Base-by-base conservation (phyloP, 2,888 invertebrate genomes). In the Noctuana brunneofusca region DNA sequence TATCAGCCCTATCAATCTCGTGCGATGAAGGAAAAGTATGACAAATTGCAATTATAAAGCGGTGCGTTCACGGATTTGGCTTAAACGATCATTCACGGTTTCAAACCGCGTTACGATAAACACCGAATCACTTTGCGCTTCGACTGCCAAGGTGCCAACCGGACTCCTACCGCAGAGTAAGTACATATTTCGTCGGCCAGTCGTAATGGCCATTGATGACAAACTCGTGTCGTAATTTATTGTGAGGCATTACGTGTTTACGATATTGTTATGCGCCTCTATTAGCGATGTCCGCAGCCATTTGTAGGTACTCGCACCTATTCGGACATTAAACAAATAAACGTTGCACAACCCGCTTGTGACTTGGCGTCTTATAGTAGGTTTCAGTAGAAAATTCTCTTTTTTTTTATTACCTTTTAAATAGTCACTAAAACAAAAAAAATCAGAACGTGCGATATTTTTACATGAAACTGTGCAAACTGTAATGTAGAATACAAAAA, bases 1-100 rank as follows among this genome's bases (percentile, higher is more conserved):
- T 55, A 67, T 63, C 75, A 75, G 67, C 75, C 75, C 76, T 76
- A 71, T 35, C 38, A 35, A 53, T 63, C 52, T 65, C 66, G 68
- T 71, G 68, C 68, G 70, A 64, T 69, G 68, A 76, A 77, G 78
- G 80, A 86, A 85, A 85, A 84, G 82, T 84, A 80, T 85, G 81
- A 83, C 86, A 76, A 86, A 87, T 86, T 69, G 74, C 75, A 74
- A 79, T 83, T 78, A 75, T 67, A 70, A 67, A 69, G 69, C 68
- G 69, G 71, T 64, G 64, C 59, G 52, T 69, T 64, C 50, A 64
- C 63, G 63, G 43, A 41, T 56, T 32, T 22, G 27, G 24, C 27
- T 14, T 20, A 48, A 18, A 16, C 16, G 53, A 49, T 53, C 54
- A 38, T 57, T 56, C 58, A 43, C 60, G 57, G 58, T 35, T 27